These are phyloP conservation scores for Molossus alvarezi DNA, from an alignment of 2,797 vertebrate species.

Conservation along the genomic window DNA sequence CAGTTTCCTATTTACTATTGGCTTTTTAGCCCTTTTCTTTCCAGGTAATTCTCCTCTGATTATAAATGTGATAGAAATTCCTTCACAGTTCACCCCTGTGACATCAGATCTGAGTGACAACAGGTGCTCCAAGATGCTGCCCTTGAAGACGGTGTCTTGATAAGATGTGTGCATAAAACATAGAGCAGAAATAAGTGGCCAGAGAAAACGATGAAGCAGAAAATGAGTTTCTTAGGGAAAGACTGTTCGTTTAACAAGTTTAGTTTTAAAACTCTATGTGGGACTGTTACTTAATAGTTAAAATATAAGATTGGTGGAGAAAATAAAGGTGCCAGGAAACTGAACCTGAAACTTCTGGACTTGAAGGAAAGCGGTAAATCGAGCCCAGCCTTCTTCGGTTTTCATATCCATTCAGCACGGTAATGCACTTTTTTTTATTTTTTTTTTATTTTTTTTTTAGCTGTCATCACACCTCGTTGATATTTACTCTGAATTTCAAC, in stretches of 20 bases:
- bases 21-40: not conserved
- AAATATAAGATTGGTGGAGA: not conserved
- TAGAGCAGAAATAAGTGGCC: not conserved
- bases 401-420: not conserved
- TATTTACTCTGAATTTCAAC: conserved; percentile 30
- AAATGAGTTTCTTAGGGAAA: conserved; percentile 18
- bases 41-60: not conserved
- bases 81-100: not conserved
- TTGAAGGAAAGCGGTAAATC: not conserved
- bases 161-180: not conserved
- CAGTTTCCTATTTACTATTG: not conserved
- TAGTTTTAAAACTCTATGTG: not conserved
- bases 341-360: conserved; percentile 6
- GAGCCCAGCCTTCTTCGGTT: not conserved
- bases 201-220: conserved; percentile 2
- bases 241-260: conserved; percentile 55
- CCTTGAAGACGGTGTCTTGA: not conserved
- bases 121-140: not conserved
- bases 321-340: conserved; percentile 13
- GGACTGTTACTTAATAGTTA: not conserved
- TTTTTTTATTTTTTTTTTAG: not conserved
- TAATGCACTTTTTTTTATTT: not conserved
- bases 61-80: not conserved
- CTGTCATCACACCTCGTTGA: not conserved
- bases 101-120: not conserved